Base-by-base conservation (phyloP, 2,888 invertebrate genomes). In the Piscicola geometra region DNA sequence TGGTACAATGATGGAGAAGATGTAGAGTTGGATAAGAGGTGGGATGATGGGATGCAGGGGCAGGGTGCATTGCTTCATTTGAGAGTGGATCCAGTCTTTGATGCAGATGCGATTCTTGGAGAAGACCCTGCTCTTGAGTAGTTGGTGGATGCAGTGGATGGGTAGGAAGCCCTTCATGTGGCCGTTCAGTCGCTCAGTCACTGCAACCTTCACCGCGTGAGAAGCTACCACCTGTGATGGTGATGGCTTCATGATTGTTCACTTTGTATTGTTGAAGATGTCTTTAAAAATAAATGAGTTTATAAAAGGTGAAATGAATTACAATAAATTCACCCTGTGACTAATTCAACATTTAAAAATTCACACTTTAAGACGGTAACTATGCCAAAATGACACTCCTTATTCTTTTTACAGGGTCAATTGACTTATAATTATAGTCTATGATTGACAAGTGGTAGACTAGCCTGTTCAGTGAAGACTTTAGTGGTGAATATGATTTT, bases 81-180 rank as follows among this genome's bases (percentile, higher is more conserved):
- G 97, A 80, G 90, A 90, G 82, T 94, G 96, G 79, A 97, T 96
- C 97, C 97, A 97, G 76, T 84, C 83, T 86, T 94, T 95, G 5
- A 97, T 95, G 0, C 94, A 93, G 0, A 97, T 95, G 85, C 93
- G 93, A 84, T 97, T 93, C 84, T 96, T 97, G 0, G 94, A 92
- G 84, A 97, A 97, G 0, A 94, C 93, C 79, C 96, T 88, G 5
- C 93, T 94, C 84, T 95, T 95, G 21, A 98, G 87, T 67, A 97
- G 87, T 83, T 97, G 97, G 83, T 96, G 94, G 80, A 97, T 94
- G 84, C 97, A 97, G 85, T 97, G 96, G 25, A 97, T 92, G 0
- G 97, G 96, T 75, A 98, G 86, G 85, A 94, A 96, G 12, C 96
- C 94, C 0, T 91, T 90, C 82, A 94, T 92, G 81, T 91, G 91